These are phyloP conservation scores for Ctenodactylus gundi DNA, from an alignment of 2,113 vertebrate species.

Conservation along the genomic window DNA sequence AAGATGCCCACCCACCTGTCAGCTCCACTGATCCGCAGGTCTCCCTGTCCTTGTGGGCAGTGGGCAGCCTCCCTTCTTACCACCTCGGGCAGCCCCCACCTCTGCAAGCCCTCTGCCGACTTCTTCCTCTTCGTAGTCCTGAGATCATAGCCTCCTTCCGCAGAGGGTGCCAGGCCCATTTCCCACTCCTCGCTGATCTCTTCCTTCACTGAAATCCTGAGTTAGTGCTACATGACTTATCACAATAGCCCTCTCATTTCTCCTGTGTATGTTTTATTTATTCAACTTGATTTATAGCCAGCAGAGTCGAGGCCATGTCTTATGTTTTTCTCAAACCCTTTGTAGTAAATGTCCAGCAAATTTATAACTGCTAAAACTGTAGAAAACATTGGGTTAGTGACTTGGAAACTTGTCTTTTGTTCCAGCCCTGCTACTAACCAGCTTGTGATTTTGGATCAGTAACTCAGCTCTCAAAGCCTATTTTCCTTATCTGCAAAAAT, in stretches of 20 bases:
- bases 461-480: neutral
- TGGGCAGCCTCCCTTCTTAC: neutral
- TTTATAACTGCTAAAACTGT: neutral
- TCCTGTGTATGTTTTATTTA: neutral
- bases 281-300: neutral
- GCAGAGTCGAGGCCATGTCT: neutral
- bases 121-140: neutral
- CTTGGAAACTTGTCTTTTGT: neutral
- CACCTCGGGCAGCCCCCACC: neutral
- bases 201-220: neutral
- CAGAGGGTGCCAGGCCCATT: neutral
- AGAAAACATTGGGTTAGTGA: neutral
- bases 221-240: neutral
- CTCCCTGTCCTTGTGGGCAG: neutral
- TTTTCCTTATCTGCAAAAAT: conserved; percentile 19
- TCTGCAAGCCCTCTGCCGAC: neutral
- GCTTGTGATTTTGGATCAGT: neutral
- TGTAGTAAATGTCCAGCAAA: neutral
- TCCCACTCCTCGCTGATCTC: neutral
- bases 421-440: neutral
- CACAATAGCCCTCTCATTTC: neutral
- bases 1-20: neutral
- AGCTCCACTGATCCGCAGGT: neutral
- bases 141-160: neutral
- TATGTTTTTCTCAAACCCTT: neutral